Evolutionary conservation across 2,888 invertebrate species (phyloP), one percentile per base, ranked within the genome.

Genomic region (Ceramica pisi): DNA sequence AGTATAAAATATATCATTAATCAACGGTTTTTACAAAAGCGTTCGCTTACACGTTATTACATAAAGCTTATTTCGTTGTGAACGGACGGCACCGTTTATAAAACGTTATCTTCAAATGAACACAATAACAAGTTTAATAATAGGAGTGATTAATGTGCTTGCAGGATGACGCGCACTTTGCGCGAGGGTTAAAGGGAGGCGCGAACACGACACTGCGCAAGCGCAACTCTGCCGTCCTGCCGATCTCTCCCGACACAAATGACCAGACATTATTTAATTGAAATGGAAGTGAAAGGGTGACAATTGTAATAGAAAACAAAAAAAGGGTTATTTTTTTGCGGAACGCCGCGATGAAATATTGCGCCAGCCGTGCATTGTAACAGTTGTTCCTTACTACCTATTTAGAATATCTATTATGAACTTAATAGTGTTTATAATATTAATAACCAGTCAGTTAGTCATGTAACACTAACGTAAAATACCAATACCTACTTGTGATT

Each of bases 231-330:
- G 71, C 75, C 44, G 74, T 75, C 55, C 65, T 71, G 68, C 79
- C 76, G 64, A 59, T 70, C 76, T 82, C 78, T 87, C 91, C 92
- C 90, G 92, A 91, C 94, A 92, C 95, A 95, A 96, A 95, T 96
- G 96, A 96, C 96, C 96, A 96, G 95, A 96, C 95, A 96, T 96
- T 95, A 96, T 96, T 95, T 96, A 96, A 96, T 96, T 95, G 95
- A 96, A 95, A 94, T 95, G 89, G 89, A 94, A 95, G 92, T 93
- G 87, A 96, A 95, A 95, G 96, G 96, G 96, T 96, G 95, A 96
- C 95, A 94, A 95, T 95, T 94, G 95, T 93, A 92, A 94, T 95
- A 94, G 92, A 94, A 95, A 94, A 94, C 93, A 93, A 94, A 94
- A 91, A 95, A 95, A 93, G 95, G 95, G 94, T 94, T 91, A 89